phyloP scores from a whole-genome alignment of 2,797 vertebrate genomes.

The Sparidentex hasta region DNA sequence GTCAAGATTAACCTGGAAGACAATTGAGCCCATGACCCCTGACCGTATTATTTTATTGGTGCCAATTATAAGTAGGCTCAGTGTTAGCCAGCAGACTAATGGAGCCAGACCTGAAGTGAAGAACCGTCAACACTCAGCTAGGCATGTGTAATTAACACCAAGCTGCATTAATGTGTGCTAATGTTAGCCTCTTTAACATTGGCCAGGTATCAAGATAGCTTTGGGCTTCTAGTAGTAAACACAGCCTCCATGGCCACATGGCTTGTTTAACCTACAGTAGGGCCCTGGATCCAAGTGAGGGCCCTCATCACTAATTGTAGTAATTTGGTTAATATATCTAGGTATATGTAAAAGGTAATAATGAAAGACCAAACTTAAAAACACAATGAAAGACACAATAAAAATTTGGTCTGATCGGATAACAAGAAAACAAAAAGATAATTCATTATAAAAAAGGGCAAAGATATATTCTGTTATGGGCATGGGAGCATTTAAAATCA shows the following conservation, averaged over 20 bases:
- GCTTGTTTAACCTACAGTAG: not conserved
- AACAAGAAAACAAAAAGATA: too few species aligned
- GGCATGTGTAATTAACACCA: conserved; percentile 57
- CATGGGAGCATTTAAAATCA: too few species aligned
- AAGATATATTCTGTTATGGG: too few species aligned
- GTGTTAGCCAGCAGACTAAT: conserved; percentile 27
- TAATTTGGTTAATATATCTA: not conserved
- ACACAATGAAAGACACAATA: too few species aligned
- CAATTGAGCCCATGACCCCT: conserved; percentile 27
- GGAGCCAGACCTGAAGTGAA: conserved; percentile 39
- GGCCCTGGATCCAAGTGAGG: not conserved
- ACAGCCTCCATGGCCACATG: conserved; percentile 1
- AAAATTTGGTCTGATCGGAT: too few species aligned
- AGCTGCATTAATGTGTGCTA: conserved; percentile 33
- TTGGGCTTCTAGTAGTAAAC: conserved; percentile 13
- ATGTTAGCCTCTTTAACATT: conserved; percentile 55
- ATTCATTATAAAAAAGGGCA: too few species aligned
- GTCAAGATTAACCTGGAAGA: conserved; percentile 33
- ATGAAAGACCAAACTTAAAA: not conserved
- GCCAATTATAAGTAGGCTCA: conserved; percentile 42
- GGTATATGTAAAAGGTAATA: not conserved
- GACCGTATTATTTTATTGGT: conserved; percentile 42
- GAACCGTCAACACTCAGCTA: conserved; percentile 23
- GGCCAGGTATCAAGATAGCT: conserved; percentile 23
- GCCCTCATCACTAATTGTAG: not conserved